Evolutionary conservation across 2,888 invertebrate genomes (phyloP).

Genomic region (Dorcus hopei): DNA sequence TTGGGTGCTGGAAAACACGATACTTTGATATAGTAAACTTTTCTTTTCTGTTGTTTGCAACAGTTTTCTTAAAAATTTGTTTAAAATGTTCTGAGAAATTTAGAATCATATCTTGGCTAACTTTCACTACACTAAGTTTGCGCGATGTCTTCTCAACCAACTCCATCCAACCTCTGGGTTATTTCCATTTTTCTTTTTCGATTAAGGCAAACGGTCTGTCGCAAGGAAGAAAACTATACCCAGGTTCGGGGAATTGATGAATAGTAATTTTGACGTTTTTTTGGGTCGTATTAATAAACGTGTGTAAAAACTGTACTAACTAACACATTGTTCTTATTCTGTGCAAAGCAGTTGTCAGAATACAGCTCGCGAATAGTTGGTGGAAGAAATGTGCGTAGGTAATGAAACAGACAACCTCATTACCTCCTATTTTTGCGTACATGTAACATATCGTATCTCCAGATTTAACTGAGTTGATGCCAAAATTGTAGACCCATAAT

Average conservation of each 20-base stretch:
- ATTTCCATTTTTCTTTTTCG: slow-evolving; percentile 16
- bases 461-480: slow-evolving; percentile 16
- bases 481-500: slow-evolving; percentile 18
- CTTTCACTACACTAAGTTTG: slow-evolving; percentile 10
- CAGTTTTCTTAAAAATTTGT: no score
- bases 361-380: slow-evolving; percentile 10
- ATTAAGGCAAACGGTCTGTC: slow-evolving; percentile 20
- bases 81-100: no score
- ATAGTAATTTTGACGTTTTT: slow-evolving; percentile 5
- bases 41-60: no score
- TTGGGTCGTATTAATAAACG: slow-evolving; percentile 11
- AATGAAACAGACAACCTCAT: slow-evolving; percentile 17
- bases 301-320: slow-evolving; percentile 17
- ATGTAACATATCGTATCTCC: slow-evolving; percentile 16
- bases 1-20: no score
- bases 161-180: slow-evolving; percentile 7
- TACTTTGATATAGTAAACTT: no score
- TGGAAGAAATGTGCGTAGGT: slow-evolving; percentile 13
- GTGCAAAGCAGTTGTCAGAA: slow-evolving; percentile 20
- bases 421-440: slow-evolving; percentile 20
- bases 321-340: slow-evolving; percentile 22
- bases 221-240: slow-evolving; percentile 19
- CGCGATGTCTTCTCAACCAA: slow-evolving; percentile 7
- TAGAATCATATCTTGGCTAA: neutral
- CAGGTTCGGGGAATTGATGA: slow-evolving; percentile 20